These are phyloP conservation scores for Catagonus wagneri DNA, from an alignment of 2,113 vertebrate species.

Conservation along the genomic window DNA sequence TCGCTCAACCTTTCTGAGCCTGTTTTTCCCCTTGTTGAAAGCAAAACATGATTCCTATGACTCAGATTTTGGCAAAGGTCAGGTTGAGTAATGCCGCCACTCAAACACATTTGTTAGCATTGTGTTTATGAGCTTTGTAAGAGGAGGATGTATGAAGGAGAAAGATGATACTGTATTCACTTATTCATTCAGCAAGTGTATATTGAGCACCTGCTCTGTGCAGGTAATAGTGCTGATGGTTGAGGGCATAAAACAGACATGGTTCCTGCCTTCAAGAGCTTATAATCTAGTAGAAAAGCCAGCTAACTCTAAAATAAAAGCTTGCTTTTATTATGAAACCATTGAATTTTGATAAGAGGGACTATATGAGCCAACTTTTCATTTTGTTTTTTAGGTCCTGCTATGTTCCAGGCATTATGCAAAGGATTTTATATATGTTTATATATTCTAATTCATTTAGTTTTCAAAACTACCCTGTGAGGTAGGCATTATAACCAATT, in stretches of 20 bases:
- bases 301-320: conserved; percentile 19
- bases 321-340: conserved; percentile 27
- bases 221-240: not conserved
- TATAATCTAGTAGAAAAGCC: conserved; percentile 26
- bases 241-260: not conserved
- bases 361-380: not conserved
- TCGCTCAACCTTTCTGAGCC: not conserved
- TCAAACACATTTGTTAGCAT: not conserved
- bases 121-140: not conserved
- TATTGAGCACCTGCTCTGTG: not conserved
- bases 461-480: conserved; percentile 10
- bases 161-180: not conserved
- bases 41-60: not conserved
- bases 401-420: not conserved
- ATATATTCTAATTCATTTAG: conserved; percentile 28
- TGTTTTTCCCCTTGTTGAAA: conserved; percentile 34
- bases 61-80: not conserved
- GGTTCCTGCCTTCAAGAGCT: not conserved
- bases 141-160: not conserved
- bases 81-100: not conserved
- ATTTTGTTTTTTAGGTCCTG: conserved; percentile 33
- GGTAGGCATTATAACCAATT: not conserved
- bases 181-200: conserved; percentile 13
- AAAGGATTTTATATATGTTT: conserved; percentile 10
- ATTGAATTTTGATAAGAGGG: conserved; percentile 38